Evolutionary conservation across 1,140 invertebrate genomes (phyloP).

Genomic region (Macrobrachium rosenbergii): DNA sequence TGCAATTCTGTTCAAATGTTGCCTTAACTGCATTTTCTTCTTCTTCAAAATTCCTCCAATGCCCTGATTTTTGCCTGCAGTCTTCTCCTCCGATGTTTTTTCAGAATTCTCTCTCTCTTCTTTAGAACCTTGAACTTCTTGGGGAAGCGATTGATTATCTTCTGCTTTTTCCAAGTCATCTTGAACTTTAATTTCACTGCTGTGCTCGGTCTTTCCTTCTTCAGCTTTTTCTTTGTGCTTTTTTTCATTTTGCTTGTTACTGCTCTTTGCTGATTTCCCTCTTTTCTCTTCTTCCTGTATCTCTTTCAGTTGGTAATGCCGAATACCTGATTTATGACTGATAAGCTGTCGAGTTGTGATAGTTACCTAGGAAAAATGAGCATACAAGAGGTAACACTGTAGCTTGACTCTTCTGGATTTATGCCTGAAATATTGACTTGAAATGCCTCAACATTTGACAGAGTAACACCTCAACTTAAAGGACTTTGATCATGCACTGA

Average conservation of each 20-base stretch:
- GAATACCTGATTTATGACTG: conserved; percentile 74
- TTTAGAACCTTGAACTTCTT: not conserved
- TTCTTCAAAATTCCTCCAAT: not conserved
- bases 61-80: not conserved
- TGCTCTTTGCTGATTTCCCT: not conserved
- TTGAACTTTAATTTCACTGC: too few species aligned
- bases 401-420: not conserved
- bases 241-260: not conserved
- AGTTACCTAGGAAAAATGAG: conserved; percentile 70
- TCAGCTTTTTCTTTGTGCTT: not conserved
- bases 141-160: too few species aligned
- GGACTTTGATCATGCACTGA: too few species aligned
- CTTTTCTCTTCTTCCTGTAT: conserved; percentile 49
- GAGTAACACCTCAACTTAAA: too few species aligned
- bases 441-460: too few species aligned
- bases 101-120: not conserved
- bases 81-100: not conserved
- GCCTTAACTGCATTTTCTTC: not conserved
- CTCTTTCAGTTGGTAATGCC: conserved; percentile 73
- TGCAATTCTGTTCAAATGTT: not conserved
- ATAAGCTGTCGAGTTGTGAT: conserved; percentile 74
- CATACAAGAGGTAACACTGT: not conserved
- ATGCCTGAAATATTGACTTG: not conserved
- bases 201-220: not conserved
- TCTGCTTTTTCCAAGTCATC: too few species aligned